Evolutionary conservation across 2,888 invertebrate genomes (phyloP).

Genomic region (Aphidoletes aphidimyza): DNA sequence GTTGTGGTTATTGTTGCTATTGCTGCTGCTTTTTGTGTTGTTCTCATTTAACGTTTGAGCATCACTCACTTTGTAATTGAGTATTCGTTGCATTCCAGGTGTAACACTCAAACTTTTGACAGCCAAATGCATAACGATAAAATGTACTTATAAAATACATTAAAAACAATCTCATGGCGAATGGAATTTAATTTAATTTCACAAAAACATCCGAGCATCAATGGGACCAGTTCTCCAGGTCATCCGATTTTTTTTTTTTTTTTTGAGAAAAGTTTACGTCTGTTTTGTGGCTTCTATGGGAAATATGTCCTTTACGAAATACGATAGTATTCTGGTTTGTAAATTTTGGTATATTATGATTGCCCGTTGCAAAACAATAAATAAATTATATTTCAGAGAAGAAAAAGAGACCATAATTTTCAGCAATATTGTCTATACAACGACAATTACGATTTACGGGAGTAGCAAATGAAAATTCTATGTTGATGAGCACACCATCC

Average conservation of each 20-base stretch:
- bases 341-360: background rate
- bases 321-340: background rate
- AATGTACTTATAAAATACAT: slow-evolving; percentile 5
- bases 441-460: background rate
- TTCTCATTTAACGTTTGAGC: too few species aligned
- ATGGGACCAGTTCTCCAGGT: too few species aligned
- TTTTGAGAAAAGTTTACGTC: background rate
- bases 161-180: background rate
- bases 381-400: slow-evolving; percentile 27
- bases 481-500: background rate
- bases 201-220: too few species aligned
- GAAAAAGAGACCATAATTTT: background rate
- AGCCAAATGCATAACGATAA: background rate
- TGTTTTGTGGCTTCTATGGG: background rate
- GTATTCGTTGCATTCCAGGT: background rate
- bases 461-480: background rate
- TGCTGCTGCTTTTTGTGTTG: background rate
- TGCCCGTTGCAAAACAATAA: background rate
- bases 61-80: background rate
- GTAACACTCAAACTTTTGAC: background rate
- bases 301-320: background rate
- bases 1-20: too few species aligned
- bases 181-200: background rate
- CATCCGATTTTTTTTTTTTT: too few species aligned
- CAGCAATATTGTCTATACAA: background rate